Conservation (phyloP, 2,888 invertebrate species). For the Mycalesis mineus region DNA sequence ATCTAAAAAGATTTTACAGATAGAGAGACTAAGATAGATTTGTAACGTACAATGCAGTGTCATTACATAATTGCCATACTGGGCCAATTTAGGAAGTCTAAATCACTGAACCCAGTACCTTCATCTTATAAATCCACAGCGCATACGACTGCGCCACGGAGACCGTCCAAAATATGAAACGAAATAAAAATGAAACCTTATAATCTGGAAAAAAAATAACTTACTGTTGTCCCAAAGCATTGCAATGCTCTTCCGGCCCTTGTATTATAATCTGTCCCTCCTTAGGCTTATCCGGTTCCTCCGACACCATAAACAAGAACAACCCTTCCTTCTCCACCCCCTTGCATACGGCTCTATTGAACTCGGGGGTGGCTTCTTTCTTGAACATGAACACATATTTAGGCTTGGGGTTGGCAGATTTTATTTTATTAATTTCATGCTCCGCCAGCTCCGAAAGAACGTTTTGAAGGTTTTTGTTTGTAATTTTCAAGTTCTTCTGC, state of each 20-base stretch:
- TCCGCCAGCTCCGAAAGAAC: slow-evolving; percentile 83
- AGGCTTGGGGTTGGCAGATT: slow-evolving; percentile 62
- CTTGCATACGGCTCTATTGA: slow-evolving; percentile 83
- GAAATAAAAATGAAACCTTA: too few relatives aligned
- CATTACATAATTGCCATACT: too few relatives aligned
- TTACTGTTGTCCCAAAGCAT: slow-evolving; percentile 80
- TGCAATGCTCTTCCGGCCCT: slow-evolving; percentile 74
- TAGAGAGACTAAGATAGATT: too few relatives aligned
- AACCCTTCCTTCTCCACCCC: slow-evolving; percentile 78
- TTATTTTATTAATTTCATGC: slow-evolving; percentile 82
- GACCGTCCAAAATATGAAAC: too few relatives aligned
- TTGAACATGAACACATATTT: slow-evolving; percentile 80
- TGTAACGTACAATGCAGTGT: too few relatives aligned
- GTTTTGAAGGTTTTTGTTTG: slow-evolving; percentile 81
- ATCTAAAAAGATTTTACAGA: too few relatives aligned
- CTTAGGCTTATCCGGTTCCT: slow-evolving; percentile 81
- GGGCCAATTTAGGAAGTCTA: too few relatives aligned
- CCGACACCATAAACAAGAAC: slow-evolving; percentile 83
- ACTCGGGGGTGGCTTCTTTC: slow-evolving; percentile 88
- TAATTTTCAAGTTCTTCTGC: slow-evolving; percentile 81
- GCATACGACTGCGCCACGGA: too few relatives aligned
- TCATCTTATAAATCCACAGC: too few relatives aligned
- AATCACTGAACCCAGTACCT: too few relatives aligned
- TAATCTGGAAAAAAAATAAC: slow-evolving; percentile 41
- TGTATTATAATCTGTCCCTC: slow-evolving; percentile 78